Evolutionary conservation across 2,113 vertebrate species (phyloP).

Genomic region (Eudorcas thomsonii): DNA sequence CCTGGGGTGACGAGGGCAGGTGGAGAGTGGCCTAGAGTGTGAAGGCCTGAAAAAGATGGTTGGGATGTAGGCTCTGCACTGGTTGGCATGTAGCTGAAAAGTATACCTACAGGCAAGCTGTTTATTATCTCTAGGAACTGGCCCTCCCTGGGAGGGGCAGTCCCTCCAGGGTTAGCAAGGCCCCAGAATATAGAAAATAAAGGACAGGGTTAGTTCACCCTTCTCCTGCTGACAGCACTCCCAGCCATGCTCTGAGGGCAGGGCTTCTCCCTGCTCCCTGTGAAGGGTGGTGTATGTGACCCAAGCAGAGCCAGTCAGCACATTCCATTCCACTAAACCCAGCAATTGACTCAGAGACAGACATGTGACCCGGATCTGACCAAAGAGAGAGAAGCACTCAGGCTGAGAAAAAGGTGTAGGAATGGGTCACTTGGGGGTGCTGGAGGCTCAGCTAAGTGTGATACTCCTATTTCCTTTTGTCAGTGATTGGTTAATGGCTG

Average conservation of each 20-base stretch:
- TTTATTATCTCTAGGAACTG: not conserved
- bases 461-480: not conserved
- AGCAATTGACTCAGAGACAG: not conserved
- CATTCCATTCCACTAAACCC: not conserved
- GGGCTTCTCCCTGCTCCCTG: not conserved
- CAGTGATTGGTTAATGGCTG: not conserved
- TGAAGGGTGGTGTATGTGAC: not conserved
- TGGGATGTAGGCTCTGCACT: not conserved
- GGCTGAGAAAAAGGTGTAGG: not conserved
- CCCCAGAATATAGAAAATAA: not conserved
- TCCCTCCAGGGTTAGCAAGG: not conserved
- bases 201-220: not conserved
- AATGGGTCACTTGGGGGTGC: not conserved
- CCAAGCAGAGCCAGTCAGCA: not conserved
- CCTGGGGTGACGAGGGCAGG: not conserved
- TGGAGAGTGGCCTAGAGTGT: not conserved
- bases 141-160: not conserved
- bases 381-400: not conserved
- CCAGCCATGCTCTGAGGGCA: rapidly evolving
- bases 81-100: not conserved
- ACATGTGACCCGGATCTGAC: not conserved
- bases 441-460: not conserved
- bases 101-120: not conserved
- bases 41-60: not conserved
- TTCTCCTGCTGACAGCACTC: not conserved